phyloP scores from a whole-genome alignment of 1,140 invertebrate species.

The Cotesia typhae region DNA sequence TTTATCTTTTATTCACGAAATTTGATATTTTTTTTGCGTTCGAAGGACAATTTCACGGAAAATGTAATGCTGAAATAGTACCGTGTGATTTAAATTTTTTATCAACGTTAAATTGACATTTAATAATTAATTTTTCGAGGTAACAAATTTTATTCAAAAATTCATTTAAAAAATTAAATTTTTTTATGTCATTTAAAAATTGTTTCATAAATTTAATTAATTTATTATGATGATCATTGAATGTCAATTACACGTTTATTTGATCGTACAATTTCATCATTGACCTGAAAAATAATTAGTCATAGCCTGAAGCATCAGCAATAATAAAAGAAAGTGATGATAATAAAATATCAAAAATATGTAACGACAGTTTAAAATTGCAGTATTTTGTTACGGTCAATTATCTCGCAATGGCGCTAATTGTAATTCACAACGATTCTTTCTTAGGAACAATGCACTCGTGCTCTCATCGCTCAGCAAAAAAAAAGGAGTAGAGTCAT shows the following conservation, averaged over 20 bases:
- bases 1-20: too few relatives aligned
- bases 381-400: constrained; percentile 23
- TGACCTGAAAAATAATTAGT: background rate
- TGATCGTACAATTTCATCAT: background rate
- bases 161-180: background rate
- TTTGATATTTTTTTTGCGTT: too few relatives aligned
- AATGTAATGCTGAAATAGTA: too few relatives aligned
- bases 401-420: constrained; percentile 26
- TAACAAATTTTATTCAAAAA: background rate
- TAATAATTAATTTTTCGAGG: too few relatives aligned
- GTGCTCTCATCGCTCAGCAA: constrained; percentile 15
- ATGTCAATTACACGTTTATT: too few relatives aligned
- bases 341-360: background rate
- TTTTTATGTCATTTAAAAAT: too few relatives aligned
- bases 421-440: constrained; percentile 18
- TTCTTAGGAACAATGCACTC: constrained; percentile 8
- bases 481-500: background rate
- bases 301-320: background rate
- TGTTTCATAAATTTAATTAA: too few relatives aligned
- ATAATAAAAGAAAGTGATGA: background rate
- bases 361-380: constrained; percentile 9
- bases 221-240: too few relatives aligned
- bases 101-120: too few relatives aligned
- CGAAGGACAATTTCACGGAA: too few relatives aligned
- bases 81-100: too few relatives aligned